phyloP scores from a whole-genome alignment of 1,140 invertebrate species.

The Cheumatopsyche charites region DNA sequence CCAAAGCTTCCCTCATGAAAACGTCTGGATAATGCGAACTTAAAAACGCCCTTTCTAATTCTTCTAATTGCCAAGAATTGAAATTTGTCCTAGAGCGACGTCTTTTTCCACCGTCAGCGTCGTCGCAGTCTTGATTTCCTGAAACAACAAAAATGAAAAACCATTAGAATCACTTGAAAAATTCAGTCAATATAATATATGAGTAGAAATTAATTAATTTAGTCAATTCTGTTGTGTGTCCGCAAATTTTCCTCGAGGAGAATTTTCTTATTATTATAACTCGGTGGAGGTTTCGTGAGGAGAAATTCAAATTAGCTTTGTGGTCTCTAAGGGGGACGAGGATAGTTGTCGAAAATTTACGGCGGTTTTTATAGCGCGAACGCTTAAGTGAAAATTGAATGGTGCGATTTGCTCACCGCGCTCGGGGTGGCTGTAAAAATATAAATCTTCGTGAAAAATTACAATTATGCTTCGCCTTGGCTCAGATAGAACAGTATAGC shows the following conservation, averaged over 20 bases:
- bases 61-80: constrained; percentile 98
- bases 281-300: not conserved
- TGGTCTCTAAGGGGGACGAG: not conserved
- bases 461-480: constrained; percentile 40
- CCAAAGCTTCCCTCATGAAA: constrained; percentile 96
- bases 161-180: too few relatives aligned
- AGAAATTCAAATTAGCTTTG: constrained; percentile 30
- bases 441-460: constrained; percentile 47
- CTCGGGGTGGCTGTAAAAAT: constrained; percentile 45
- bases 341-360: constrained; percentile 47
- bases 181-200: too few relatives aligned
- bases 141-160: constrained; percentile 17
- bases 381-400: constrained; percentile 49
- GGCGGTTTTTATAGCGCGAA: constrained; percentile 39
- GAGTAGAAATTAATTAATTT: too few relatives aligned
- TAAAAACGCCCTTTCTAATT: constrained; percentile 95
- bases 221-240: too few relatives aligned
- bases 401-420: constrained; percentile 40
- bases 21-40: constrained; percentile 98
- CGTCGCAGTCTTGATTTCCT: constrained; percentile 66
- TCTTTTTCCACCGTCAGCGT: constrained; percentile 76
- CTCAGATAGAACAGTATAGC: not conserved
- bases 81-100: constrained; percentile 96
- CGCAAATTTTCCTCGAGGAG: too few relatives aligned
- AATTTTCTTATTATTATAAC: too few relatives aligned